Conservation (phyloP, 1,140 invertebrate genomes). For the Papilio machaon region DNA sequence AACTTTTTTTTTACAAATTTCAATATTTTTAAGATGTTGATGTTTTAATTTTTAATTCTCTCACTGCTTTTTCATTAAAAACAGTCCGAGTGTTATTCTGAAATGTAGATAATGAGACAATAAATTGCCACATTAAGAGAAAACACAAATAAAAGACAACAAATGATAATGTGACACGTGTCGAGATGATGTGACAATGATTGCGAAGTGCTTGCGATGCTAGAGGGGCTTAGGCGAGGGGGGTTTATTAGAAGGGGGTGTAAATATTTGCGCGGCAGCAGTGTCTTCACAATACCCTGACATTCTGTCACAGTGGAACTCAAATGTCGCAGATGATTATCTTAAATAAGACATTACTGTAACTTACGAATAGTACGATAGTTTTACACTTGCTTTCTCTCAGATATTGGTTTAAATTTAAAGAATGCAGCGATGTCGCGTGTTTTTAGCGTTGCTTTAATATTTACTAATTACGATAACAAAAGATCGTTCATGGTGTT, state of each 20-base stretch:
- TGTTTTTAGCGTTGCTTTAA: background rate
- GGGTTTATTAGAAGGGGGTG: slow-evolving; percentile 31
- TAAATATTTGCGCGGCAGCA: slow-evolving; percentile 48
- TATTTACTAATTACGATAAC: slow-evolving; percentile 22
- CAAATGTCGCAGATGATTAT: slow-evolving; percentile 21
- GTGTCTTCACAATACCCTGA: slow-evolving; percentile 53
- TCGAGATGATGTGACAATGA: slow-evolving; percentile 12
- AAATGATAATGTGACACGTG: slow-evolving; percentile 19
- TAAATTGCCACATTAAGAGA: slow-evolving; percentile 9
- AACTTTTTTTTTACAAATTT: too few relatives aligned
- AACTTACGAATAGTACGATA: background rate
- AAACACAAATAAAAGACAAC: slow-evolving; percentile 21
- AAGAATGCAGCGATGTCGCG: background rate
- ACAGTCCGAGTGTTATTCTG: too few relatives aligned
- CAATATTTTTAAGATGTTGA: too few relatives aligned
- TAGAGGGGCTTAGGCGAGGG: slow-evolving; percentile 37
- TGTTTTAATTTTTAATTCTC: too few relatives aligned
- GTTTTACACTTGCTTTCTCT: background rate
- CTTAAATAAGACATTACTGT: slow-evolving; percentile 1
- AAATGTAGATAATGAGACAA: background rate
- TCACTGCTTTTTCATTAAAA: too few relatives aligned
- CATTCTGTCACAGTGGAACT: slow-evolving; percentile 45
- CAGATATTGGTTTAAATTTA: background rate
- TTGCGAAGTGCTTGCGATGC: slow-evolving; percentile 20
- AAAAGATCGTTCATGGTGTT: background rate